These are phyloP conservation scores for Drosophila phalerata DNA, from an alignment of 2,888 invertebrate genomes.

Conservation along the genomic window DNA sequence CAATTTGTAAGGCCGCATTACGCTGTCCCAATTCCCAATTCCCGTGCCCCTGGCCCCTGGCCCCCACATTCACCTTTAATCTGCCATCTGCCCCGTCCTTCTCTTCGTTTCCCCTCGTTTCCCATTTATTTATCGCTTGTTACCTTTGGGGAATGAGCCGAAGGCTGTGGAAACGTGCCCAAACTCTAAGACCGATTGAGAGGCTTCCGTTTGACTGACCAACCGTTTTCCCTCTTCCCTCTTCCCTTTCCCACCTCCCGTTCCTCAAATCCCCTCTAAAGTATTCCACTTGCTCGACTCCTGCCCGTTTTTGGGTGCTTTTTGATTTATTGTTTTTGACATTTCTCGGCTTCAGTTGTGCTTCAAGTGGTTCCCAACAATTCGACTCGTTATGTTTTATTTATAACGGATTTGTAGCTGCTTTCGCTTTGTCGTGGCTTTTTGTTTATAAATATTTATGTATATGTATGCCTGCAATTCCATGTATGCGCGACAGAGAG, in stretches of 20 bases:
- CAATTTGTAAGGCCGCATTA: constrained; percentile 69
- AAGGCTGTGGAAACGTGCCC: constrained; percentile 54
- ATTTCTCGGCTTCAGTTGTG: constrained; percentile 61
- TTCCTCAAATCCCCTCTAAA: not conserved
- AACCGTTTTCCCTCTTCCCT: constrained; percentile 1
- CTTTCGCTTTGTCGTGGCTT: constrained; percentile 37
- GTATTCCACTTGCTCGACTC: constrained; percentile 24
- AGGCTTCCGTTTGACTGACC: constrained; percentile 62
- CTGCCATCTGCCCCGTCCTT: no score
- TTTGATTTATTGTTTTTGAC: constrained; percentile 82
- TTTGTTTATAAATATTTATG: constrained; percentile 77
- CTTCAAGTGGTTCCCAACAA: constrained; percentile 68
- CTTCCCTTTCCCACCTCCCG: no score
- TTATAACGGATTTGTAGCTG: constrained; percentile 77
- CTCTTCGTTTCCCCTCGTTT: constrained; percentile 1
- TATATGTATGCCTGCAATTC: constrained; percentile 14
- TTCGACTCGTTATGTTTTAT: constrained; percentile 77
- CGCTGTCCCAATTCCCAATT: not conserved
- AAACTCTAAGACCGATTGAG: constrained; percentile 1
- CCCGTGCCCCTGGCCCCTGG: constrained; percentile 2
- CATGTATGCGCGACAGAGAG: constrained; percentile 1
- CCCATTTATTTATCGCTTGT: constrained; percentile 57
- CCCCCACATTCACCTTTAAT: no score
- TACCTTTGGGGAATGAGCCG: constrained; percentile 39
- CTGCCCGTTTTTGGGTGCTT: constrained; percentile 45